Evolutionary conservation across 2,797 vertebrate species (phyloP), one percentile per base, ranked within the genome.

Genomic region (Darevskia mixta): DNA sequence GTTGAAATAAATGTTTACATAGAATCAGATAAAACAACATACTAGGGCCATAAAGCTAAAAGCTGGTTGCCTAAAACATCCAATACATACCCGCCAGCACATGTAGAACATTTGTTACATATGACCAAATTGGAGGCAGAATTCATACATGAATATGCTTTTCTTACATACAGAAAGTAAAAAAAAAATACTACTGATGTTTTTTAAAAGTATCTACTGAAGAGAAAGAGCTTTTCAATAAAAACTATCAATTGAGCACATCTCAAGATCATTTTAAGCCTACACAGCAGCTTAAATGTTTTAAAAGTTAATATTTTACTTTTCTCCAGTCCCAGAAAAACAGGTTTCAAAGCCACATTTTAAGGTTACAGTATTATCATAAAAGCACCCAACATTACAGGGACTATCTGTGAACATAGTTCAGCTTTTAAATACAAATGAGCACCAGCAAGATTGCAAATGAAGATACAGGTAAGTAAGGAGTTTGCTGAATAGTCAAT

Each of bases 251-350:
- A 20, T 7, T 73, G 71, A 32, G 29, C 4, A 45, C 3, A 49
- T 20, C 17, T 2, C 13, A n/a, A 45, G 3, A 20, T 8, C 15
- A 38, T 15, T 64, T 29, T 43, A n/a, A 49, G 41, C 41, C n/a
- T 79, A 66, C 61, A 38, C 38, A 77, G 45, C 61, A 25, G 38
- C 9, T 43, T 41, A 41, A 78, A n/a, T 41, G 71, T 45, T 66
- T 78, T 66, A 66, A 9, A 25, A 87, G 45, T 75, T 81, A 73
- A 64, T 87, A 45, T 82, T 87, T 80, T 71, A 72, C 35, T 72
- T 61, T 72, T 43, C n/a, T 23, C 49, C 35, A 45, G 7, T 43
- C 45, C 58, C n/a, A 11, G 15, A 86, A 67, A 15, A n/a, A n/a
- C 27, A 55, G 8, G 8, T 72, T 15, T 72, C 43, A 71, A 82